These are phyloP conservation scores for Drosophila lini DNA, from an alignment of 1,140 invertebrate genomes.

Conservation along the genomic window DNA sequence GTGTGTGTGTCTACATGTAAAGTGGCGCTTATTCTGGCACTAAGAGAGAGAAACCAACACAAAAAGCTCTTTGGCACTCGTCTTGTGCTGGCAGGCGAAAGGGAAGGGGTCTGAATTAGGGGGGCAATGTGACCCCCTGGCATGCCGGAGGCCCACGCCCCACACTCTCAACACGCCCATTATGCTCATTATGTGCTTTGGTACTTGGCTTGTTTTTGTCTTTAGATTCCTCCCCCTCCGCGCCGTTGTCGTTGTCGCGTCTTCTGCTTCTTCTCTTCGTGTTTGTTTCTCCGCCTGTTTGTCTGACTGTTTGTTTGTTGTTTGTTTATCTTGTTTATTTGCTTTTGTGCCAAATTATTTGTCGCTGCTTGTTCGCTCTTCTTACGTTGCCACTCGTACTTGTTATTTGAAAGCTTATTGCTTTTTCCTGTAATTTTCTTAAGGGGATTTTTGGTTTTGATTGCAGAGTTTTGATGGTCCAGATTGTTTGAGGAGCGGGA, in stretches of 20 bases:
- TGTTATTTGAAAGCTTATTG: slow-evolving; percentile 59
- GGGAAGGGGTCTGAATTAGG: background rate
- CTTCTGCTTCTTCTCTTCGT: slow-evolving; percentile 17
- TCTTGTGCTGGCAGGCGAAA: background rate
- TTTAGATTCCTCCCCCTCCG: slow-evolving; percentile 13
- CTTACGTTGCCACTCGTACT: slow-evolving; percentile 39
- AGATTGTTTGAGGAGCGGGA: slow-evolving; percentile 1
- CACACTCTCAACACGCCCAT: slow-evolving; percentile 47
- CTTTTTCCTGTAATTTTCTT: slow-evolving; percentile 40
- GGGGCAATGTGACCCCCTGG: slow-evolving; percentile 25
- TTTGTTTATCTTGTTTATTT: slow-evolving; percentile 66
- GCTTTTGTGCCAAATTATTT: slow-evolving; percentile 70
- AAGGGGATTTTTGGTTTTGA: background rate
- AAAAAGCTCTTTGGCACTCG: slow-evolving; percentile 65
- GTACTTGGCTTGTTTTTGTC: slow-evolving; percentile 58
- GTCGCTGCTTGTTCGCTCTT: slow-evolving; percentile 52
- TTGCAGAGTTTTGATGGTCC: slow-evolving; percentile 33
- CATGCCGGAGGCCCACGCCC: slow-evolving; percentile 9
- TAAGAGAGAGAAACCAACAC: slow-evolving; percentile 54
- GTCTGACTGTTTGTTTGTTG: slow-evolving; percentile 16
- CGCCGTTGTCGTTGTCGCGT: slow-evolving; percentile 22
- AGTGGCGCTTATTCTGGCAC: slow-evolving; percentile 69
- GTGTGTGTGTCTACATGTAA: slow-evolving; percentile 45
- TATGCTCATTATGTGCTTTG: slow-evolving; percentile 70
- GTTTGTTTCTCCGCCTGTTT: slow-evolving; percentile 6